A percentile compares a stretch with the other conserved stretches of the same genome.
Conservation (phyloP, 1,140 invertebrate genomes). For the Drosophila insularis region DNA sequence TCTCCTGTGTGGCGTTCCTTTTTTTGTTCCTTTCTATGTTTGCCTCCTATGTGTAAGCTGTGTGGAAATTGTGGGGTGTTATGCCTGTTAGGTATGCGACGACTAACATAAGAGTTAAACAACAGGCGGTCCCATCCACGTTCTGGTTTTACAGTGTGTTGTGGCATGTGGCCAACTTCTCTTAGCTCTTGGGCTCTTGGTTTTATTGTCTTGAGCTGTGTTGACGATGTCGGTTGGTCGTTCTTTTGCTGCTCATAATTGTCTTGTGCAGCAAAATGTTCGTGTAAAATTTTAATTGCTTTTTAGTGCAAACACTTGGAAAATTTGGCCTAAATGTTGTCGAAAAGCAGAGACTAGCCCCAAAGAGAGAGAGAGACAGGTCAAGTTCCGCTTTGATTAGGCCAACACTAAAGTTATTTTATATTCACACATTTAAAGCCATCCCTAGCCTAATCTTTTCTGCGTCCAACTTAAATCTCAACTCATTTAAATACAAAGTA, state of each 20-base stretch:
- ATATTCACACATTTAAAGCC: not conserved
- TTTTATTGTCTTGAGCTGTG: constrained; percentile 67
- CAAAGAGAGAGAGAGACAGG: not conserved
- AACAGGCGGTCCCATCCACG: constrained; percentile 46
- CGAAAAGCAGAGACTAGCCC: not conserved
- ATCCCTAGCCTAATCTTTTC: not conserved
- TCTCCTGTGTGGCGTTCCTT: constrained; percentile 28
- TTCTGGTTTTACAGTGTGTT: constrained; percentile 27
- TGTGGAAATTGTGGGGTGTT: constrained; percentile 76
- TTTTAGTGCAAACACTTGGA: constrained; percentile 78
- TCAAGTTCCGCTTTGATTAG: not conserved
- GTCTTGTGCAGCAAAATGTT: constrained; percentile 69
- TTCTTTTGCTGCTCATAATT: constrained; percentile 57
- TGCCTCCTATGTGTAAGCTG: constrained; percentile 10
- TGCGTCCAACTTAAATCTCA: constrained; percentile 10
- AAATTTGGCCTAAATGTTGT: constrained; percentile 54
- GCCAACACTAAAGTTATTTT: not conserved
- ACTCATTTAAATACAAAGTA: constrained; percentile 79
- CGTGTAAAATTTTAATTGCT: constrained; percentile 80
- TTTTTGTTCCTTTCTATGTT: constrained; percentile 39
- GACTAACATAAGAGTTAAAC: constrained; percentile 39
- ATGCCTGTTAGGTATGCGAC: constrained; percentile 62
- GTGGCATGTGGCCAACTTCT: constrained; percentile 58
- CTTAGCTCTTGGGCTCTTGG: constrained; percentile 33
- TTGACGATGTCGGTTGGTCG: constrained; percentile 34